Percentiles rank a stretch among this genome's conserved stretches.
Conservation (phyloP, 2,113 vertebrate species). For the Monopterus albus region DNA sequence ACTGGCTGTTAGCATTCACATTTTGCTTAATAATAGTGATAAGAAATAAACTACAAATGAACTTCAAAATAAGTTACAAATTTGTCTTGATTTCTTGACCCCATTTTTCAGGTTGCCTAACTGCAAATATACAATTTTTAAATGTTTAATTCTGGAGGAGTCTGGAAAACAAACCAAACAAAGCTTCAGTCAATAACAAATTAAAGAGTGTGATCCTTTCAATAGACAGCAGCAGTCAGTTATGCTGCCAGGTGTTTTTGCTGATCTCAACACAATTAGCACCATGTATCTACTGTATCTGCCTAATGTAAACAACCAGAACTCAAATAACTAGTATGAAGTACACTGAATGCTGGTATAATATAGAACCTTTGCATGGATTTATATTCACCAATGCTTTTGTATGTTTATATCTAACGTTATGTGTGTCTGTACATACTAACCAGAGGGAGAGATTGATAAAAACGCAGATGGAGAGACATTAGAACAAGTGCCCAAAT, state of each 20-base stretch:
- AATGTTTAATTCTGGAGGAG: conserved; percentile 24
- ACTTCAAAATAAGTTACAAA: neutral
- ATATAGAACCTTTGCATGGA: neutral
- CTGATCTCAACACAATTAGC: conserved; percentile 74
- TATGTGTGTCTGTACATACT: neutral
- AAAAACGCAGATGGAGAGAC: too few species aligned
- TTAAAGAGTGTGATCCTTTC: conserved; percentile 74
- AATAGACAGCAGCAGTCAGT: conserved; percentile 47
- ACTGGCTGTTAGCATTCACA: neutral
- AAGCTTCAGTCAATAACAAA: conserved; percentile 73
- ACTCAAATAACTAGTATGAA: conserved; percentile 1
- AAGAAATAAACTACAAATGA: neutral
- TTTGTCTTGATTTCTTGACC: too few species aligned
- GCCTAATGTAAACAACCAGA: conserved; percentile 8
- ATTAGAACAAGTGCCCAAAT: too few species aligned
- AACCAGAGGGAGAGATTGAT: neutral
- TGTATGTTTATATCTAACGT: neutral
- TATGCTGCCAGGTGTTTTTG: conserved; percentile 30
- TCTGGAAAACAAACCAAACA: conserved; percentile 46
- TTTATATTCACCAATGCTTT: neutral
- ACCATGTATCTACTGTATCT: conserved; percentile 27
- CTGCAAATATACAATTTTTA: conserved; percentile 47
- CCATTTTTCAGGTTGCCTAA: conserved; percentile 12
- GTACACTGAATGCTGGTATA: neutral
- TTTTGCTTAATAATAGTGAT: neutral